Conservation (phyloP, 2,888 invertebrate genomes). For the Napeogenes inachia region DNA sequence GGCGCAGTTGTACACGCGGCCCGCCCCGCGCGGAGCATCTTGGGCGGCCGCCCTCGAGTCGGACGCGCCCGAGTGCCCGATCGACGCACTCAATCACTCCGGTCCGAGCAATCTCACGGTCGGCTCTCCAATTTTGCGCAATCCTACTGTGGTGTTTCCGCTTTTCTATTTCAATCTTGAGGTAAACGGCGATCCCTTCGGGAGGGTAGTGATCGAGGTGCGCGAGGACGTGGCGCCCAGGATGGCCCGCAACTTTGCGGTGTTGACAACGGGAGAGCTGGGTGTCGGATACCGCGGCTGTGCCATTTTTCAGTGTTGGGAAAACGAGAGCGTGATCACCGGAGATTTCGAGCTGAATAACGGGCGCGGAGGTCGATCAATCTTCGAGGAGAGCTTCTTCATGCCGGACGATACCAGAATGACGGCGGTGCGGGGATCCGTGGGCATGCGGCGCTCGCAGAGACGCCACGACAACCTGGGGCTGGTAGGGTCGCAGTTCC, state of each 20-base stretch:
- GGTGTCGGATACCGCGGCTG: conserved; percentile 89
- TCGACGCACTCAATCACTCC: neutral
- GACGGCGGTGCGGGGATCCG: conserved; percentile 84
- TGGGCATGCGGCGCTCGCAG: conserved; percentile 89
- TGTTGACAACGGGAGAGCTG: conserved; percentile 83
- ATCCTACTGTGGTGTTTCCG: conserved; percentile 71
- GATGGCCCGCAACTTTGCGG: conserved; percentile 88
- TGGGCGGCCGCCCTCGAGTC: conserved; percentile 29
- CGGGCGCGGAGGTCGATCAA: conserved; percentile 87
- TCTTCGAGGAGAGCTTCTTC: conserved; percentile 86
- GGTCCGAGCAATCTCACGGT: conserved; percentile 36
- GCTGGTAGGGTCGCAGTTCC: conserved; percentile 90
- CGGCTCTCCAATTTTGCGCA: conserved; percentile 44
- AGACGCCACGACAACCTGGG: conserved; percentile 87
- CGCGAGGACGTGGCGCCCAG: conserved; percentile 87
- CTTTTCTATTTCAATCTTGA: conserved; percentile 87
- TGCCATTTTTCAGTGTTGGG: conserved; percentile 89
- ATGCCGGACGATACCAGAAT: conserved; percentile 89
- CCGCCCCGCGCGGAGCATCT: conserved; percentile 22
- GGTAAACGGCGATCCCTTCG: conserved; percentile 82
- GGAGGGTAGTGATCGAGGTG: conserved; percentile 86
- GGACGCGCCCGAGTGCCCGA: conserved; percentile 9
- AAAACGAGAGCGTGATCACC: conserved; percentile 87
- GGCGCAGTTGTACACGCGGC: conserved; percentile 82
- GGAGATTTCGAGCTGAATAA: conserved; percentile 90